Evolutionary conservation across 1,140 invertebrate genomes (phyloP), one percentile per base, ranked within the genome.

Genomic region (Leguminivora glycinivorella): DNA sequence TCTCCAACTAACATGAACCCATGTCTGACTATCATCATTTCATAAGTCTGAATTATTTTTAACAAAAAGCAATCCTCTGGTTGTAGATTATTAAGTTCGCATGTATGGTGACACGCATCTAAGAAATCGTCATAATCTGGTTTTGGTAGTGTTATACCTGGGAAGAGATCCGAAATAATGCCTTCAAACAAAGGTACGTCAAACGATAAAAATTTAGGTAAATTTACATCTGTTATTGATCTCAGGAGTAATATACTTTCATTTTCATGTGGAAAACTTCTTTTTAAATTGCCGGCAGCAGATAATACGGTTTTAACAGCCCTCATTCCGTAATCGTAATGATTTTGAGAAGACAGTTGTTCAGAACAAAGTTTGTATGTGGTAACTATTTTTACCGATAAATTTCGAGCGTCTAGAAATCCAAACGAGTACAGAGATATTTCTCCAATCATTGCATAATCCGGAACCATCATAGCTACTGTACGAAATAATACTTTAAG

Each of bases 1-100:
- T 97, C 96, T 40, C 98, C 98, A 7, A 98, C 97, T 60, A 98
- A 93, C 97, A 98, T 98, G 71, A 98, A 97, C 25, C 97, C 97
- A 93, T 98, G 97, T 69, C 97, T 93, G 0, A 98, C 97, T 81
- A 96, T 95, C 96, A 98, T 97, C 81, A 97, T 98, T 92, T 98
- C 97, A 83, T 97, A 97, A 1, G 98, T 93, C 90, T 97, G 96
- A 72, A 97, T 95, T 22, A 95, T 94, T 93, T 98, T 98, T 68
- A 94, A 87, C 26, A 97, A 93, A 72, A 94, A 94, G 56, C 94
- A 94, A 6, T 93, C 83, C 77, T 94, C 94, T 10, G 95, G 94
- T 84, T 97, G 96, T 1, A 98, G 83, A 85, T 97, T 96, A 76
- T 94, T 93, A 9, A 14, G 93, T 83, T 87, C 95, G 94, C 67